Evolutionary conservation across 1,140 invertebrate genomes (phyloP), one percentile per base, ranked within the genome.

Genomic region (Sarcophaga peregrina): DNA sequence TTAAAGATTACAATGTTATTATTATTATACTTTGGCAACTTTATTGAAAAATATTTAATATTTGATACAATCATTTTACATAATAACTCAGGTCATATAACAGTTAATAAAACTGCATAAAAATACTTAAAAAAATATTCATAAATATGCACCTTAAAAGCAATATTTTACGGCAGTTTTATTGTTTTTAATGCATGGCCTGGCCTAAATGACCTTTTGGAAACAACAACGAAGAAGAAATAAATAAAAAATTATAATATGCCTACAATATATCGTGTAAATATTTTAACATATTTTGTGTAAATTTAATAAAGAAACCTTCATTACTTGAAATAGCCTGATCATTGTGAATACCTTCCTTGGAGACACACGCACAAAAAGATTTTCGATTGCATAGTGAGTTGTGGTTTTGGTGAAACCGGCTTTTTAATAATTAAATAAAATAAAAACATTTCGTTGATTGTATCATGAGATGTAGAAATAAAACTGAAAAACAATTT

Each of bases 111-210:
- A 58, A 58, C n/a, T 58, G 7, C 11, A n/a, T 3, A 7, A 58
- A n/a, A 58, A 58, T n/a, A 15, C 4, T 13, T 3, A 58, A 58
- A 58, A 58, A 58, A 58, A 13, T 58, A n/a, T 37, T 37, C 54
- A 58, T 58, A 58, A 13, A 58, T 58, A 58, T 7, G n/a, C n/a
- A 58, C 54, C 54, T 58, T 58, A n/a, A 58, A n/a, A 13, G 5
- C 54, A 58, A n/a, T 58, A 58, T 58, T 58, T 58, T n/a, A 58
- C 6, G 13, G 2, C 54, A 15, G 54, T 58, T 58, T 58, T 58
- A 58, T n/a, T 58, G 54, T 58, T 58, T 58, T 58, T 58, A 58
- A 58, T 58, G n/a, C n/a, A 15, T n/a, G 54, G n/a, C 13, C 54
- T n/a, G 54, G n/a, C 13, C 54, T n/a, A 58, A 58, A 58, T 58